Evolutionary conservation across 2,797 vertebrate species (phyloP), one percentile per base, ranked within the genome.

Genomic region (Hozukius guyotensis): DNA sequence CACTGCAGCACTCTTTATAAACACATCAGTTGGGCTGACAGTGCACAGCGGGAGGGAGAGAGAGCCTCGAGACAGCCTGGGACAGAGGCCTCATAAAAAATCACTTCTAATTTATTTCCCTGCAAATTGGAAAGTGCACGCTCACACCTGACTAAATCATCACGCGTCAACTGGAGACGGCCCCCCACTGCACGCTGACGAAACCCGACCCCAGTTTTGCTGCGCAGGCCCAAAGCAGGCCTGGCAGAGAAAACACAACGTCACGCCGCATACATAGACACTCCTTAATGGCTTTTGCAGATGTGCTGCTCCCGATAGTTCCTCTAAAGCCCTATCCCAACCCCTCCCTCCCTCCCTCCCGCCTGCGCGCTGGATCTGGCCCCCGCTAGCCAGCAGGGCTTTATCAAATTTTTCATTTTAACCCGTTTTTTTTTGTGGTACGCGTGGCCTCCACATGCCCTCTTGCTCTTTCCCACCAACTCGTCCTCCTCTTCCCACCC

Each of bases 71-170:
- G 94, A 91, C 92, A 96, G 95, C 95, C 95, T 94, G 95, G 96
- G 97, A 97, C 97, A 92, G 90, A 94, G 90, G 89, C 82, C 94
- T 95, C 95, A 94, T 96, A 99, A 99, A 99, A 98, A 99, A 99
- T 98, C 96, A 97, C 97, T 97, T 96, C 96, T 97, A 98, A 99
- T 99, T 99, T 99, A 99, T 99, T 98, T 96, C 94, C 97, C 96
- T 96, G 96, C 96, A 99, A 99, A 99, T 99, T 99, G 97, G 97
- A 99, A 98, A 99, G 97, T 98, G 98, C 98, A 99, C 97, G 97
- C 98, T 99, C 98, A 98, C 98, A 99, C 98, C 98, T 99, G 98
- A 99, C 98, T 99, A 99, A 99, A 99, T 99, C 98, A 99, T 99
- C 98, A 99, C 94, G 91, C 95, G 97, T 98, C 98, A 98, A 98